Conservation (phyloP, 2,888 invertebrate species). For the Drosophila pegasa region DNA sequence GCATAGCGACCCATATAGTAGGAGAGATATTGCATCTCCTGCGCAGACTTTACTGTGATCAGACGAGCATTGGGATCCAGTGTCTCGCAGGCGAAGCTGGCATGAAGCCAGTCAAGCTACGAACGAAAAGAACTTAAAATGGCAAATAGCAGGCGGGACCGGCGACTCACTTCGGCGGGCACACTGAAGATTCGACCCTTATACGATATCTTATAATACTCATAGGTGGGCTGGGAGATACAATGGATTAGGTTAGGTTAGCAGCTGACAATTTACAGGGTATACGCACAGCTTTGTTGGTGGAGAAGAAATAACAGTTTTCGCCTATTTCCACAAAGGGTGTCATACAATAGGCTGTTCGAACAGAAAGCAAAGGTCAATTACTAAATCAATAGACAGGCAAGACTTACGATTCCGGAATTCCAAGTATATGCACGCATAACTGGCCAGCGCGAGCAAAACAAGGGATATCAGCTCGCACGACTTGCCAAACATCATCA, state of each 20-base stretch:
- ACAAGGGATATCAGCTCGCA: conserved; percentile 31
- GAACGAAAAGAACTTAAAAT: not conserved
- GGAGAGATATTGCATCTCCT: conserved; percentile 49
- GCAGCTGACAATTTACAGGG: too few species aligned
- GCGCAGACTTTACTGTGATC: conserved; percentile 34
- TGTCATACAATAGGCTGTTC: conserved; percentile 46
- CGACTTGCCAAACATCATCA: conserved; percentile 27
- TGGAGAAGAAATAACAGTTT: conserved; percentile 65
- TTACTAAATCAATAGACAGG: not conserved
- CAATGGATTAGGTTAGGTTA: not conserved
- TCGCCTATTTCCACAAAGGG: conserved; percentile 62
- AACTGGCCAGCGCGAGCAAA: conserved; percentile 42
- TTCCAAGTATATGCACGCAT: conserved; percentile 46
- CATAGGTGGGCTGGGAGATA: conserved; percentile 51
- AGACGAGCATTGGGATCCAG: conserved; percentile 46
- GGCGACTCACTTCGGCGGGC: conserved; percentile 52
- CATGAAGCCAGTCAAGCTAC: conserved; percentile 62
- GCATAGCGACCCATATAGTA: conserved; percentile 42
- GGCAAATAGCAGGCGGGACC: not conserved
- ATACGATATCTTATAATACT: conserved; percentile 63
- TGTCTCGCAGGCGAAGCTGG: conserved; percentile 62
- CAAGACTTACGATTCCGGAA: conserved; percentile 42
- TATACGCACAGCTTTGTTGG: conserved; percentile 55
- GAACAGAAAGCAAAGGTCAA: not conserved
- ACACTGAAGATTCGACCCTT: conserved; percentile 56